phyloP scores from a whole-genome alignment of 2,797 vertebrate species.

The Pteronotus mesoamericanus region DNA sequence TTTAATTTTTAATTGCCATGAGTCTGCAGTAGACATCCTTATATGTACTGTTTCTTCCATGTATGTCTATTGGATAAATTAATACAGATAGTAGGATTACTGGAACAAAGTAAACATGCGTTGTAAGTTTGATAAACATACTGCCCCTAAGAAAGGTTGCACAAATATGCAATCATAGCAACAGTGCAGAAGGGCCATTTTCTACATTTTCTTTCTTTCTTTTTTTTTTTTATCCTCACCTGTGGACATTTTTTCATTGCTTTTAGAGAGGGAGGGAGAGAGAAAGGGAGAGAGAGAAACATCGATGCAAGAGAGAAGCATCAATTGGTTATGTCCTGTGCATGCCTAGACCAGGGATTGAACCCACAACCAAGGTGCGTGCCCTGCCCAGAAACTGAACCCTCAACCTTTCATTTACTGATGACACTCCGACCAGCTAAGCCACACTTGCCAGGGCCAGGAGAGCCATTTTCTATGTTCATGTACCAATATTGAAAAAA shows the following conservation, averaged over 20 bases:
- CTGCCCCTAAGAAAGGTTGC: neutral
- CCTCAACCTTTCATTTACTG: neutral
- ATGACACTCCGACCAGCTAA: neutral
- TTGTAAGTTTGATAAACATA: neutral
- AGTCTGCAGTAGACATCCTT: neutral
- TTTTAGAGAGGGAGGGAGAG: neutral
- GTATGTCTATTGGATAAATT: neutral
- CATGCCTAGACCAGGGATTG: neutral
- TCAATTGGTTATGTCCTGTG: neutral
- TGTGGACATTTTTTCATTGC: neutral
- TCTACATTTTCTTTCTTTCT: neutral
- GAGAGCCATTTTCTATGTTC: neutral
- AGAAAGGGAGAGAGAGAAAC: neutral
- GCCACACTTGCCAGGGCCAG: no score
- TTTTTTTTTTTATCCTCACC: neutral
- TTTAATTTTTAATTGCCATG: neutral
- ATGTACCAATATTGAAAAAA: neutral
- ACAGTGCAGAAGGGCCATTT: neutral
- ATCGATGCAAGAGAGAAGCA: neutral
- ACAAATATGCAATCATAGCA: neutral
- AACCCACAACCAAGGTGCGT: neutral
- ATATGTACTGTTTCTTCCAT: neutral
- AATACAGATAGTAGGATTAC: neutral
- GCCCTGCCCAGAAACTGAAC: neutral
- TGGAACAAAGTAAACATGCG: neutral